Evolutionary conservation across 2,888 invertebrate species (phyloP), one percentile per base, ranked within the genome.

Genomic region (Caenorhabditis panamensis): DNA sequence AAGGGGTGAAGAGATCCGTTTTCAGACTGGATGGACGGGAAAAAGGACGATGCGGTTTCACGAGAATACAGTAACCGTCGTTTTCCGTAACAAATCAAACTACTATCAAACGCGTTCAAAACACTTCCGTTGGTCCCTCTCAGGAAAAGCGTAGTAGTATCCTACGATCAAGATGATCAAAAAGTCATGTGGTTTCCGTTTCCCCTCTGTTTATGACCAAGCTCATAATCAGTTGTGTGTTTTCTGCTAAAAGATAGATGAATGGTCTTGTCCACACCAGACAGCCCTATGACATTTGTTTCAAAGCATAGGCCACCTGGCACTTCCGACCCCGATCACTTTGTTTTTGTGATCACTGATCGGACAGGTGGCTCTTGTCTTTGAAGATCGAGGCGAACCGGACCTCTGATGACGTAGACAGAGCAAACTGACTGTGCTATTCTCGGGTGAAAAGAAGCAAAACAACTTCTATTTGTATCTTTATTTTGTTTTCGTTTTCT

Each of bases 301-400:
- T 63, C 63, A 49, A 47, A 26, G 41, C 8, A 6, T 22, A 28
- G 18, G 44, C 53, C 62, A 69, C 69, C 69, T 54, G 69, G 53
- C 47, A n/a, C 41, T 24, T 41, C 54, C 51, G 36, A 68, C 53
- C 47, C 16, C 53, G 59, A 54, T 62, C 53, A 71, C 37, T 61
- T 58, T 73, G 73, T 73, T 73, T 59, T 73, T 26, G 49, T 51
- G 64, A 73, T 64, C 64, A 64, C 47, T 64, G 73, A 64, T 64
- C 63, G 31, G 64, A 73, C 73, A 73, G 64, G 73, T 73, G 73
- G 41, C 59, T 56, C 58, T 49, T 61, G n/a, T 62, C 54, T 63
- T 73, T 66, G 41, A 73, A 73, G 51, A 66, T 73, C 59, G 59
- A 31, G 31, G 5, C 31, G 31, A 9, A 37, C n/a, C 26, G 58